Evolutionary conservation across 2,888 invertebrate genomes (phyloP).

Genomic region (Patella ulyssiponensis): DNA sequence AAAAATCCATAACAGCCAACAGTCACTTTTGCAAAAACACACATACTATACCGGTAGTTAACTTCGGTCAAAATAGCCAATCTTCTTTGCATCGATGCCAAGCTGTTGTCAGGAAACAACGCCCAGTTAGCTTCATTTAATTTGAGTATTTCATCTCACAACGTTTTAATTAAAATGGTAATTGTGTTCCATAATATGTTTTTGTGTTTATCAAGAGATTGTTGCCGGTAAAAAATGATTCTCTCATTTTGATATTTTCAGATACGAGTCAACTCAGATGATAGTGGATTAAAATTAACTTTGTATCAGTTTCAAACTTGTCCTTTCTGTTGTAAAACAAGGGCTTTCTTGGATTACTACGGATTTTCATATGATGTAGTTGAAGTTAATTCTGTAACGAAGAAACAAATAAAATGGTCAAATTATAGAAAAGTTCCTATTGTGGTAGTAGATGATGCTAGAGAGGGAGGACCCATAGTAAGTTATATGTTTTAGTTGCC

Average conservation of each 20-base stretch:
- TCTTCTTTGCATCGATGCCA: no score
- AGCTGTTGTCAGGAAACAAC: no score
- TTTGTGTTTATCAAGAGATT: no score
- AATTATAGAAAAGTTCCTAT: conserved; percentile 95
- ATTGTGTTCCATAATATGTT: no score
- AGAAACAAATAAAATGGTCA: conserved; percentile 94
- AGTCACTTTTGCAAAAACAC: no score
- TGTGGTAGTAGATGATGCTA: conserved; percentile 79
- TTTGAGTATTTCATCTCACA: not conserved
- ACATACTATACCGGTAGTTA: no score
- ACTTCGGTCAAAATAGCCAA: no score
- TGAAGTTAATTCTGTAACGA: conserved; percentile 95
- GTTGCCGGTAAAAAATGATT: no score
- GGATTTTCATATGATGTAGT: conserved; percentile 95
- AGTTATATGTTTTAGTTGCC: conserved; percentile 29
- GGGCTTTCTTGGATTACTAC: conserved; percentile 83
- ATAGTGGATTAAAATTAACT: conserved; percentile 78
- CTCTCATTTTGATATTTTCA: conserved; percentile 23
- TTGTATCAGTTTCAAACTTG: conserved; percentile 98
- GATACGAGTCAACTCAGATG: conserved; percentile 49
- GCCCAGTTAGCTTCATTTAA: no score
- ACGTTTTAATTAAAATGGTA: not conserved
- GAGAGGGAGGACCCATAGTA: conserved; percentile 71
- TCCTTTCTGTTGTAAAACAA: conserved; percentile 93
- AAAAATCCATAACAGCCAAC: no score